These are phyloP conservation scores for Nyctereutes procyonoides DNA, from an alignment of 2,113 vertebrate species.

Conservation along the genomic window DNA sequence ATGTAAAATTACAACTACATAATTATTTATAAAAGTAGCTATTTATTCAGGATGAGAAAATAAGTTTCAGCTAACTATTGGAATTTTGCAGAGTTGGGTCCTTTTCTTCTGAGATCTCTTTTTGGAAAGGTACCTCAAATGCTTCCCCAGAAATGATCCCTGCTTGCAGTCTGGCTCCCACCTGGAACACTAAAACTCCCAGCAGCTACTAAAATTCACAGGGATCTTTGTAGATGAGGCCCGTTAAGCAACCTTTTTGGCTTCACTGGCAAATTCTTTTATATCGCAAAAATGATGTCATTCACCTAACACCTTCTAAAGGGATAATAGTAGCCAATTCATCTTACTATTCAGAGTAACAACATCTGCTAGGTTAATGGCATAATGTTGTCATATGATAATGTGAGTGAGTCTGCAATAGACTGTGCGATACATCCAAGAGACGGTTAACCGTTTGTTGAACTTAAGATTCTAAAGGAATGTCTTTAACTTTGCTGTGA, in stretches of 20 bases:
- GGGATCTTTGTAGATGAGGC: neutral
- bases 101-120: neutral
- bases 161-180: neutral
- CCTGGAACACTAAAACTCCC: neutral
- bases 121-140: neutral
- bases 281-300: neutral
- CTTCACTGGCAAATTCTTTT: neutral
- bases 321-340: neutral
- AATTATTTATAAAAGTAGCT: neutral
- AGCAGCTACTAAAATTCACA: neutral
- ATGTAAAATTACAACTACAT: neutral
- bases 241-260: neutral
- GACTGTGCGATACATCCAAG: neutral
- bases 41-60: slow-evolving; percentile 28
- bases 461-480: neutral
- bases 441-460: neutral
- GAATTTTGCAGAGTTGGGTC: neutral
- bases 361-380: neutral
- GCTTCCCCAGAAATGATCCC: neutral
- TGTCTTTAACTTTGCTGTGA: neutral
- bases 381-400: neutral
- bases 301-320: slow-evolving; percentile 45
- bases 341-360: neutral
- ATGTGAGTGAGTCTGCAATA: neutral
- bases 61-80: neutral